Percentiles rank a stretch among this genome's conserved stretches.
These are phyloP conservation scores for Macroteleia sp. DNA, from an alignment of 2,888 invertebrate species.

Conservation along the genomic window DNA sequence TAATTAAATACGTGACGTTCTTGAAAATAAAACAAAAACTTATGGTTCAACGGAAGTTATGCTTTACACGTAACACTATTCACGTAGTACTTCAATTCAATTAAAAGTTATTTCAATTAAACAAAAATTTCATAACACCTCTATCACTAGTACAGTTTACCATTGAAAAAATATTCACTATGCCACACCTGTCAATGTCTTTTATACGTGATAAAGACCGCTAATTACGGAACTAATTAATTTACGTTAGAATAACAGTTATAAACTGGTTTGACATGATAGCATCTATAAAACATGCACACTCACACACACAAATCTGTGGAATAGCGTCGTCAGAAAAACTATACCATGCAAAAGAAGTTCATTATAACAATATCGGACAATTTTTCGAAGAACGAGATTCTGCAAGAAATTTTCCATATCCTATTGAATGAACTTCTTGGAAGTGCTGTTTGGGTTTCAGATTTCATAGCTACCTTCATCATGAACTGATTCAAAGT, in stretches of 20 bases:
- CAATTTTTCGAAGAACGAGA: no score
- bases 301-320: not conserved
- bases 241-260: constrained; percentile 56
- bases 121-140: constrained; percentile 23
- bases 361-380: no score
- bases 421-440: no score
- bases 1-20: no score
- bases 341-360: no score
- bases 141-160: not conserved
- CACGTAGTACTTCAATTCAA: not conserved
- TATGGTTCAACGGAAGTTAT: no score
- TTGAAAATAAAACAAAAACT: no score
- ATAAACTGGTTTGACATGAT: constrained; percentile 48
- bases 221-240: constrained; percentile 61
- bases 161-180: constrained; percentile 29
- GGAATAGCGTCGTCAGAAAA: constrained; percentile 17
- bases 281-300: constrained; percentile 26
- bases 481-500: no score
- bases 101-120: constrained; percentile 20
- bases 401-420: no score
- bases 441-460: no score
- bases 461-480: no score
- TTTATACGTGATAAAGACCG: constrained; percentile 40
- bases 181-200: constrained; percentile 53
- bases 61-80: no score